Evolutionary conservation across 2,113 vertebrate species (phyloP).

Genomic region (Rallus limicola): DNA sequence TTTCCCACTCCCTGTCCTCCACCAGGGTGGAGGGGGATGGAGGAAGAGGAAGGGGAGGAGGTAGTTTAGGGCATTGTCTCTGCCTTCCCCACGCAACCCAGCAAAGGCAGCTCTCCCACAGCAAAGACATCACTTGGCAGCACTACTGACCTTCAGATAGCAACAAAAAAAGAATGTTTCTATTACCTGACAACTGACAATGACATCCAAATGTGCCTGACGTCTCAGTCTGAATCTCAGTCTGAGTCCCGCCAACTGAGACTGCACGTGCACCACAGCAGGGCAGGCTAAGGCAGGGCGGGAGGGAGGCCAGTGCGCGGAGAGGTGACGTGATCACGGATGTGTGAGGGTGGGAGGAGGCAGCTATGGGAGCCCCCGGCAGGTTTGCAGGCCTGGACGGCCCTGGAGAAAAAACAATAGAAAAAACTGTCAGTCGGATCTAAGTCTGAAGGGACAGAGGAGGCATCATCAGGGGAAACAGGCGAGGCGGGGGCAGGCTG

Average conservation of each 20-base stretch:
- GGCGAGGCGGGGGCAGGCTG: constrained; percentile 10
- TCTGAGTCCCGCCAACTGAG: constrained; percentile 82
- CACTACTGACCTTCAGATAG: constrained; percentile 73
- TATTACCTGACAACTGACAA: constrained; percentile 86
- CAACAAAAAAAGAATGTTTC: constrained; percentile 66
- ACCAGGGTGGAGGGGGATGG: not conserved
- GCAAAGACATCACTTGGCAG: constrained; percentile 61
- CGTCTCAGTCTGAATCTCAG: constrained; percentile 83
- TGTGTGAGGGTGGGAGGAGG: constrained; percentile 85
- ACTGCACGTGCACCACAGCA: constrained; percentile 80
- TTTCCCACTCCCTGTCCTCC: not conserved
- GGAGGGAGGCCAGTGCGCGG: constrained; percentile 81
- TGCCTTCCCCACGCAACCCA: constrained; percentile 34
- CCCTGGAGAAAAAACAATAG: constrained; percentile 87
- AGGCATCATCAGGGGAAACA: constrained; percentile 61
- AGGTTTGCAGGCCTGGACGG: constrained; percentile 85
- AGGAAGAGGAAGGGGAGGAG: not conserved
- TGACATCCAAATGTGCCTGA: constrained; percentile 83
- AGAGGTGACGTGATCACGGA: constrained; percentile 83
- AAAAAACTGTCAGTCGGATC: constrained; percentile 83
- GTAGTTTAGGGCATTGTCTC: not conserved
- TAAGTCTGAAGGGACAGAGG: constrained; percentile 69
- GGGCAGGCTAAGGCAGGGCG: constrained; percentile 83
- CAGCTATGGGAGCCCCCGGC: constrained; percentile 84
- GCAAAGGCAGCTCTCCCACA: constrained; percentile 47